These are phyloP conservation scores for Eumaeus atala DNA, from an alignment of 1,140 invertebrate genomes.

Conservation along the genomic window DNA sequence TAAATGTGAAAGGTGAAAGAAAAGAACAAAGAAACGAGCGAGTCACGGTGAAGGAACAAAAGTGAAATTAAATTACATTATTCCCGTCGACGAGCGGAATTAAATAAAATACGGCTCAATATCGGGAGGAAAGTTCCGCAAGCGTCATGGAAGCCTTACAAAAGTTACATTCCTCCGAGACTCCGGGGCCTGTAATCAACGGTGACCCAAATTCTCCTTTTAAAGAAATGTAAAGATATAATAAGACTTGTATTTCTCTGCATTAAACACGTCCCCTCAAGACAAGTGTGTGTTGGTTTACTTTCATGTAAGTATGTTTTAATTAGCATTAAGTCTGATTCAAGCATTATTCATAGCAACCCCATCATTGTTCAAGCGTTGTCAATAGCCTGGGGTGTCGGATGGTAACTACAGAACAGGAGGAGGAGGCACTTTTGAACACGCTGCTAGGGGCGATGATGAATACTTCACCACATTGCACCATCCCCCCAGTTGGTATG, in stretches of 20 bases:
- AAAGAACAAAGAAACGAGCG: background rate
- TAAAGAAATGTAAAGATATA: background rate
- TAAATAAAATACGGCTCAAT: conserved; percentile 33
- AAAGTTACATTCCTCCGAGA: conserved; percentile 17
- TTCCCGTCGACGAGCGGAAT: conserved; percentile 19
- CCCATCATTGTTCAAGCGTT: too few relatives aligned
- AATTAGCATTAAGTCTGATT: too few relatives aligned
- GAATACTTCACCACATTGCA: too few relatives aligned
- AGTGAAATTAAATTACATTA: conserved; percentile 25
- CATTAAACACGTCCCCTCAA: too few relatives aligned
- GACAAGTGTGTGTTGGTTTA: too few relatives aligned
- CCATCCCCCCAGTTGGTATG: too few relatives aligned
- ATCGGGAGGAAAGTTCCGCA: conserved; percentile 22
- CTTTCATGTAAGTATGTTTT: too few relatives aligned
- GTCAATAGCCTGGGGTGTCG: too few relatives aligned
- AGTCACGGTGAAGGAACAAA: conserved; percentile 16
- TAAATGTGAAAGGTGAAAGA: background rate
- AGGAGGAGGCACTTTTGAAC: too few relatives aligned
- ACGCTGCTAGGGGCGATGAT: too few relatives aligned
- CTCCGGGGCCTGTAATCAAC: conserved; percentile 21
- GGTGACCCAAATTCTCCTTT: conserved; percentile 7
- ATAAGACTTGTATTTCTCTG: background rate
- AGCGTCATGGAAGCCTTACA: conserved; percentile 19
- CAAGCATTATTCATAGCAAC: too few relatives aligned
- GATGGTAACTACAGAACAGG: too few relatives aligned